phyloP scores from a whole-genome alignment of 2,888 invertebrate species.

The Hemaris fuciformis region DNA sequence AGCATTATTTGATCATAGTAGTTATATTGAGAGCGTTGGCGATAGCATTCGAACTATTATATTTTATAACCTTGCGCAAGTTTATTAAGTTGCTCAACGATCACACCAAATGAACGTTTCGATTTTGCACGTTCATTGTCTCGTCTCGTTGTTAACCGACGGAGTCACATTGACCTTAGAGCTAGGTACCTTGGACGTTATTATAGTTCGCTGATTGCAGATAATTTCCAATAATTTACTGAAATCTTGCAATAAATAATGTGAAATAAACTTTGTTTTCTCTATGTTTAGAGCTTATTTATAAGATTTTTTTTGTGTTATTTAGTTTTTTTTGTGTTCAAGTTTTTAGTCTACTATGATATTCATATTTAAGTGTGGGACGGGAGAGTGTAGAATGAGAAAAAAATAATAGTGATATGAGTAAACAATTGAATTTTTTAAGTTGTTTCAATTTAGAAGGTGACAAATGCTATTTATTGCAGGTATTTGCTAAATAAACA shows the following conservation, averaged over 20 bases:
- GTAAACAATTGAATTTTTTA: no score
- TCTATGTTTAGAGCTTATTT: no score
- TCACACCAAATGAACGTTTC: background rate
- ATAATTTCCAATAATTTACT: background rate
- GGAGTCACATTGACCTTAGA: constrained; percentile 1
- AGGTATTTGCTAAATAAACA: background rate
- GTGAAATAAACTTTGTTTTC: no score
- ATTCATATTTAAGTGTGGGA: no score
- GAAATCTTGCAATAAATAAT: background rate
- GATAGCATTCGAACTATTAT: background rate
- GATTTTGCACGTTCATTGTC: background rate
- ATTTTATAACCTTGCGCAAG: background rate
- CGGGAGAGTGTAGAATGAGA: no score
- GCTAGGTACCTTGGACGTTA: background rate
- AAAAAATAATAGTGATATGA: no score
- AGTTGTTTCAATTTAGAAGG: no score
- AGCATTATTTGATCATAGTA: background rate
- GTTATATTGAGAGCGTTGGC: background rate
- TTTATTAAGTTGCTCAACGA: constrained; percentile 1
- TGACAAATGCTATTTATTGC: no score
- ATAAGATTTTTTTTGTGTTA: no score
- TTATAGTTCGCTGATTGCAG: background rate
- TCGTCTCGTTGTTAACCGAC: background rate
- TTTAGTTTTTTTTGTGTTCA: no score
- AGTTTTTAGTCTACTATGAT: no score